Base-by-base conservation (phyloP, 2,888 invertebrate genomes). In the Trichogramma dendrolimi region DNA sequence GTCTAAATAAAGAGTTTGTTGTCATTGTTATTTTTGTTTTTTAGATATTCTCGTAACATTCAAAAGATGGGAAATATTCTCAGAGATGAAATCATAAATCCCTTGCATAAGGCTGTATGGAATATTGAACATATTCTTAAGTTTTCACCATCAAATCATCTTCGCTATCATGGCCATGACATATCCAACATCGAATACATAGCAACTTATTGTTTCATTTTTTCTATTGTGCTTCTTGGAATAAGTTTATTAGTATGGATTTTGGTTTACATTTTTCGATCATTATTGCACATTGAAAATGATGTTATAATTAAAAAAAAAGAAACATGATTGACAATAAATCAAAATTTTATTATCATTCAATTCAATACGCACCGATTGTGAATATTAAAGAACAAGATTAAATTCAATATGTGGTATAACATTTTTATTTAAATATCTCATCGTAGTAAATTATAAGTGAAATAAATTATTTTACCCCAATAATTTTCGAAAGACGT, bases 41-140 rank as follows among this genome's bases (percentile, higher is more conserved):
- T 51, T 60, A 75, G 75, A 27, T 75, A 75, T 53, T 54, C 59
- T 4, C 53, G 63, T 4, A 74, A 74, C 43, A 72, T 75, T 42
- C 67, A 65, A 64, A 42, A 42, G 10, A 69, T 75, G 71, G 71
- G 71, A 2, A 71, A 64, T 8, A 70, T 75, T 47, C 58, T 73
- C 39, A 71, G 70, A 47, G 75, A 76, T 55, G 77, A 77, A 59
- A 56, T 67, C 42, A 66, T 74, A 41, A 75, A 73, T 50, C 76
- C 76, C 4, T 72, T 76, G 44, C 69, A 76, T n/a, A 73, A 66
- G 57, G 75, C 73, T 4, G 64, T 77, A 39, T 76, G 76, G 76
- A 69, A 73, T 57, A 67, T 78, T 41, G 75, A 76, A 56, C 78
- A 78, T 66, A 72, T 75, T 48, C 64, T 76, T 44, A 75, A 75